Conservation (phyloP, 2,113 vertebrate species). For the Tympanuchus pallidicinctus region DNA sequence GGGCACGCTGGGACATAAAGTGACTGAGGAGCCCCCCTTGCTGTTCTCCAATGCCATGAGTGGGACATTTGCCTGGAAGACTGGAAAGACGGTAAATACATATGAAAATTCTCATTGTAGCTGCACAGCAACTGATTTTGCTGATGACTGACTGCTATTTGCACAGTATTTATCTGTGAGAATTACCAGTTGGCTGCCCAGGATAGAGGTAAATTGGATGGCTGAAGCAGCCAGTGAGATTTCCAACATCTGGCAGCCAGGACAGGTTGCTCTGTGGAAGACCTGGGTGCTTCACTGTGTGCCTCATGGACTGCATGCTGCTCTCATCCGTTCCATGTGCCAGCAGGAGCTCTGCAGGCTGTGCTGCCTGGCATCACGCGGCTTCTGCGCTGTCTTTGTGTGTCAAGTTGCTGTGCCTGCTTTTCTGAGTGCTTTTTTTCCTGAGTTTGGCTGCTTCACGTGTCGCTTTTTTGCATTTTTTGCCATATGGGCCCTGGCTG, state of each 20-base stretch:
- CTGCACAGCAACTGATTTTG: not conserved
- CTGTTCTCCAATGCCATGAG: not conserved
- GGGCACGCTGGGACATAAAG: not conserved
- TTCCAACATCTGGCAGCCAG: not conserved
- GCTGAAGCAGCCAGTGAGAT: not conserved
- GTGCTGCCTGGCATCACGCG: accelerated
- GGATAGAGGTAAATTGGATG: not conserved
- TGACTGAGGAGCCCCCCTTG: not conserved
- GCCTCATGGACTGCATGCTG: not conserved
- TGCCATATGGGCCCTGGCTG: too few relatives aligned
- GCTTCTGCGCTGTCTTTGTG: accelerated
- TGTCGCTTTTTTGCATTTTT: not conserved
- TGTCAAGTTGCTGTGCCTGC: not conserved
- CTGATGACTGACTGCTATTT: not conserved
- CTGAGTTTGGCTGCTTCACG: accelerated
- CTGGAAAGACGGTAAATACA: not conserved
- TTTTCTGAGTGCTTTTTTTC: not conserved
- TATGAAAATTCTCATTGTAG: not conserved
- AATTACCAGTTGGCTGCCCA: not conserved
- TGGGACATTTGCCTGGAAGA: not conserved
- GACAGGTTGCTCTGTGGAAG: accelerated
- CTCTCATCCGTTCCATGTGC: accelerated
- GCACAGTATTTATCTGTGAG: not conserved
- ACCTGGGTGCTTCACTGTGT: accelerated
- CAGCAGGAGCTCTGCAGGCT: accelerated